These are phyloP conservation scores for Ceratina calcarata DNA, from an alignment of 1,140 invertebrate genomes.

Conservation along the genomic window DNA sequence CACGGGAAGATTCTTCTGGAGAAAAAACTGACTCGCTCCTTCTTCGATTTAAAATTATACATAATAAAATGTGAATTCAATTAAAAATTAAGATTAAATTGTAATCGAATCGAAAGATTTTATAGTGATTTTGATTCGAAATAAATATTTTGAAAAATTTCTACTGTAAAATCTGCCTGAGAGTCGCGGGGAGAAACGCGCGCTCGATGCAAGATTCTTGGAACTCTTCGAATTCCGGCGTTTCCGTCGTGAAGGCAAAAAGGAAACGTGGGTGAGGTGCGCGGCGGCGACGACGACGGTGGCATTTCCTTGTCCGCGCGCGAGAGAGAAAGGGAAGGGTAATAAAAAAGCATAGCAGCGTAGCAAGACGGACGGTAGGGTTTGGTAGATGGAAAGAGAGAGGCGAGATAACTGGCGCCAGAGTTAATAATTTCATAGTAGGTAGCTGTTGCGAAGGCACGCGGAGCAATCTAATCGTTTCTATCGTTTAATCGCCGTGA, in stretches of 20 bases:
- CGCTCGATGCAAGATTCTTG: background rate
- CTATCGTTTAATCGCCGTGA: slow-evolving; percentile 57
- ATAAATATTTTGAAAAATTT: background rate
- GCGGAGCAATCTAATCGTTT: slow-evolving; percentile 57
- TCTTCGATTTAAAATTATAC: too few relatives aligned
- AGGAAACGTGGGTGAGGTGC: slow-evolving; percentile 29
- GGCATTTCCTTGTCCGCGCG: slow-evolving; percentile 8
- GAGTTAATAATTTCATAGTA: slow-evolving; percentile 64
- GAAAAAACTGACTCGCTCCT: too few relatives aligned
- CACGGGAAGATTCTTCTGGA: too few relatives aligned
- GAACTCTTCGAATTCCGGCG: background rate
- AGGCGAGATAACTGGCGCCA: slow-evolving; percentile 63
- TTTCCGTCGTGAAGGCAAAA: background rate
- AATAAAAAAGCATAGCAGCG: background rate
- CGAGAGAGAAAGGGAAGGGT: slow-evolving; percentile 10
- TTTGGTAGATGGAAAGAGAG: slow-evolving; percentile 27
- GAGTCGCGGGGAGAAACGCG: background rate
- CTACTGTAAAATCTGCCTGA: background rate
- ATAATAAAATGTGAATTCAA: too few relatives aligned
- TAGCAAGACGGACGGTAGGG: slow-evolving; percentile 20
- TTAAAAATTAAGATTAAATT: too few relatives aligned
- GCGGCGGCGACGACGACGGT: slow-evolving; percentile 1
- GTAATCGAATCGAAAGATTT: too few relatives aligned
- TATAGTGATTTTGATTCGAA: too few relatives aligned
- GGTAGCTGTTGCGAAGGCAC: slow-evolving; percentile 54